Base-by-base conservation (phyloP, 2,797 vertebrate genomes). In the Halcyon leucocephala region DNA sequence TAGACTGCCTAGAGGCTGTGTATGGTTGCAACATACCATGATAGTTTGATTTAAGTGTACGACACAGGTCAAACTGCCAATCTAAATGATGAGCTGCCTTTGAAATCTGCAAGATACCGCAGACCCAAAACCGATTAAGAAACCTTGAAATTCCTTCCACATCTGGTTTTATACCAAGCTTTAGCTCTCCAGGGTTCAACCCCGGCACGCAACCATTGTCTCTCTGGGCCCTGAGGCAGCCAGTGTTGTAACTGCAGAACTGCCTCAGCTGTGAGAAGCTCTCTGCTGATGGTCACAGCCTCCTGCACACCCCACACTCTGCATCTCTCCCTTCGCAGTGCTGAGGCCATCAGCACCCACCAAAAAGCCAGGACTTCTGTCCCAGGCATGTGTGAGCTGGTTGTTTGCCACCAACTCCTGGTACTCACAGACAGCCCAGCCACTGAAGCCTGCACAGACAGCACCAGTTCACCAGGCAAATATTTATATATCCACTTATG, bases 291-390 rank as follows among this genome's bases (percentile, higher is more conserved):
- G 14, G 66, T 15, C 37, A 35, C 61, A 57, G 20, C 1, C 8
- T 2, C 2, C 39, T n/a, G 7, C 14, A 8, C 41, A 16, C 41
- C 39, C 20, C 12, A 26, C 4, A 1, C 26, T 19, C 21, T 4
- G 25, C 28, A 10, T 11, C 48, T 14, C 65, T 49, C 65, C 48
- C 42, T 58, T 31, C 2, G 2, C 39, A 35, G 39, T 33, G 12
- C 49, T 4, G 6, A 10, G 15, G 49, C 44, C 54, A 51, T 12
- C 60, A 26, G 24, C 37, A 60, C 5, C 2, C 66, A 28, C 6
- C 37, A 10, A 16, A 33, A 13, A 29, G 66, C 21, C 54, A 7
- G 11, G 3, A 2, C 37, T 29, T 14, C 28, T 7, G 24, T 9
- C 41, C 41, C 74, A 28, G 25, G 25, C 2, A 46, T 2, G 2